phyloP scores from a whole-genome alignment of 2,113 vertebrate genomes.

The Eudyptes chrysolophus region DNA sequence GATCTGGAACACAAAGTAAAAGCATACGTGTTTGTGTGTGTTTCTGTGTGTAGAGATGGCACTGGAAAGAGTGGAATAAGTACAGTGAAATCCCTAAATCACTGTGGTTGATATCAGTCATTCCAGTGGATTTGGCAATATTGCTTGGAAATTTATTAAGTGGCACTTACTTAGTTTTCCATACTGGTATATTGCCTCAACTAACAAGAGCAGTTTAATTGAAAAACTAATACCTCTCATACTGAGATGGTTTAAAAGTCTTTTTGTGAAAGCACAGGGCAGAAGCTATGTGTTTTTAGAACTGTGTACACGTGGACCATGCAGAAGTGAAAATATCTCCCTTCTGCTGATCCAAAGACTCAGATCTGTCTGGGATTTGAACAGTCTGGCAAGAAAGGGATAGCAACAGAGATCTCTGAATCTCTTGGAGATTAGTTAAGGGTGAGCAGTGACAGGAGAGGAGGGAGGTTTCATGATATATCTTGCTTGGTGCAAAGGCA shows the following conservation, averaged over 20 bases:
- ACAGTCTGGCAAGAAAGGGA: background rate
- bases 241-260: background rate
- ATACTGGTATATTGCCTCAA: background rate
- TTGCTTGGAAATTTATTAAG: background rate
- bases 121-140: background rate
- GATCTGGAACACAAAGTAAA: background rate
- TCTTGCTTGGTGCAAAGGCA: background rate
- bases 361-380: background rate
- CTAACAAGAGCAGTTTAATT: background rate
- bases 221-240: background rate
- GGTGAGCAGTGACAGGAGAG: background rate
- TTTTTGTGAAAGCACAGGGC: background rate
- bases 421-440: background rate
- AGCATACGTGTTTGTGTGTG: background rate
- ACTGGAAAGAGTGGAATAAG: background rate
- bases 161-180: background rate
- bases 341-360: background rate
- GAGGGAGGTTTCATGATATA: background rate
- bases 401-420: background rate
- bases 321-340: background rate
- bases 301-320: fast-evolving
- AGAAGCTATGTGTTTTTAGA: background rate
- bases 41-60: background rate
- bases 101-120: background rate
- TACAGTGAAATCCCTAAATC: background rate